A percentile compares a stretch with the other conserved stretches of the same genome.
Evolutionary conservation across 1,140 invertebrate species (phyloP).

Genomic region (Vollenhovia emeryi): DNA sequence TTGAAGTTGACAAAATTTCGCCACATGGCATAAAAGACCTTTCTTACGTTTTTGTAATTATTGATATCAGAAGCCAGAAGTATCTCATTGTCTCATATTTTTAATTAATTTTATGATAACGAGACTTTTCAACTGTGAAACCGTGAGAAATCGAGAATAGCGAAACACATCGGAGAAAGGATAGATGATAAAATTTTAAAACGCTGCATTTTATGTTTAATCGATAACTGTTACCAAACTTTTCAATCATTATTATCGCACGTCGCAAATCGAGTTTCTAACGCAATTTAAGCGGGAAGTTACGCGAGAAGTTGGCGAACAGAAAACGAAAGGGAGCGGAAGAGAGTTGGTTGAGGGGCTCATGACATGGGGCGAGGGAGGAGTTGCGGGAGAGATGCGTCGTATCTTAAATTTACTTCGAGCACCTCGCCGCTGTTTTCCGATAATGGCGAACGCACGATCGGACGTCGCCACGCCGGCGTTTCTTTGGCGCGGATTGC

Average conservation of each 20-base stretch:
- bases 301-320: conserved; percentile 18
- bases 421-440: conserved; percentile 57
- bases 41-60: not conserved
- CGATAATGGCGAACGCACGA: conserved; percentile 50
- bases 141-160: not conserved
- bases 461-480: conserved; percentile 24
- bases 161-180: not conserved
- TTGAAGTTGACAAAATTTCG: conserved; percentile 9
- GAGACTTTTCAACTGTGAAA: not conserved
- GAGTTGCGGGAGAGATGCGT: not conserved
- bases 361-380: not conserved
- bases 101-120: not conserved
- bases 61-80: not conserved
- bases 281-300: conserved; percentile 36
- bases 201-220: conserved; percentile 13
- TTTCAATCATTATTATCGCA: conserved; percentile 58
- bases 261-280: conserved; percentile 50
- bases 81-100: not conserved
- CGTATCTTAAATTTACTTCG: conserved; percentile 60
- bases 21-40: not conserved
- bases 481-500: conserved; percentile 26
- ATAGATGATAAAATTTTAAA: conserved; percentile 14
- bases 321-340: conserved; percentile 20
- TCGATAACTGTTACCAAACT: conserved; percentile 52
- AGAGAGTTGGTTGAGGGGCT: not conserved